Percentiles rank a stretch among this genome's conserved stretches.
These are phyloP conservation scores for Cephalotes varians DNA, from an alignment of 2,888 invertebrate genomes.

Conservation along the genomic window DNA sequence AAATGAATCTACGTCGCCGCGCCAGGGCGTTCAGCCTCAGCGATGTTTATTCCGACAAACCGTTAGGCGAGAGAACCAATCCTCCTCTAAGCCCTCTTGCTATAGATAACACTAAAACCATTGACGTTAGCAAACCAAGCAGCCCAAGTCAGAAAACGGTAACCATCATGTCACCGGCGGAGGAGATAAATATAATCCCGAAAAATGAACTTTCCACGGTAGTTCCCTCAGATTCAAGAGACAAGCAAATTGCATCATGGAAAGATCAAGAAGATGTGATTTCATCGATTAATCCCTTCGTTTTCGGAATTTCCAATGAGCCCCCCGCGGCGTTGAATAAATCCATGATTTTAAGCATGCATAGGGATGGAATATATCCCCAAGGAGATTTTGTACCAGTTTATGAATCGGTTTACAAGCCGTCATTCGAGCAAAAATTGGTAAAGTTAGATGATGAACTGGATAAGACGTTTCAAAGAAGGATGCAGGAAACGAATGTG, in stretches of 20 bases:
- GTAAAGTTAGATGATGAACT: slow-evolving; percentile 2
- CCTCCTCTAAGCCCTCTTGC: slow-evolving; percentile 78
- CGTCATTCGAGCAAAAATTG: slow-evolving; percentile 21
- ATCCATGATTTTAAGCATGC: not conserved
- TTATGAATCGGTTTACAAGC: slow-evolving; percentile 12
- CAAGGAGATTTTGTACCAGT: not conserved
- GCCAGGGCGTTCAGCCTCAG: slow-evolving; percentile 83
- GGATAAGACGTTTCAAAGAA: not conserved
- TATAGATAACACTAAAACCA: slow-evolving; percentile 58
- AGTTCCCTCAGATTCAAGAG: not conserved
- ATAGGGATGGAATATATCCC: not conserved
- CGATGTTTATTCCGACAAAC: slow-evolving; percentile 79
- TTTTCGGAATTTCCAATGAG: not conserved
- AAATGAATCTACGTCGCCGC: slow-evolving; percentile 80
- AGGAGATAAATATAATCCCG: slow-evolving; percentile 10
- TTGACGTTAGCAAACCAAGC: slow-evolving; percentile 2
- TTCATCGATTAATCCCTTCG: not conserved
- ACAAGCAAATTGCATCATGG: not conserved
- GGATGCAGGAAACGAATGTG: slow-evolving; percentile 3
- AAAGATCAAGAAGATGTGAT: slow-evolving; percentile 3
- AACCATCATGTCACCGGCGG: slow-evolving; percentile 79
- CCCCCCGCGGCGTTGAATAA: not conserved
- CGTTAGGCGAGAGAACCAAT: slow-evolving; percentile 43
- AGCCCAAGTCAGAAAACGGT: slow-evolving; percentile 76
- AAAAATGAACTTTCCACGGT: not conserved